Evolutionary conservation across 2,113 vertebrate species (phyloP).

Genomic region (Aleadryas rufinucha): DNA sequence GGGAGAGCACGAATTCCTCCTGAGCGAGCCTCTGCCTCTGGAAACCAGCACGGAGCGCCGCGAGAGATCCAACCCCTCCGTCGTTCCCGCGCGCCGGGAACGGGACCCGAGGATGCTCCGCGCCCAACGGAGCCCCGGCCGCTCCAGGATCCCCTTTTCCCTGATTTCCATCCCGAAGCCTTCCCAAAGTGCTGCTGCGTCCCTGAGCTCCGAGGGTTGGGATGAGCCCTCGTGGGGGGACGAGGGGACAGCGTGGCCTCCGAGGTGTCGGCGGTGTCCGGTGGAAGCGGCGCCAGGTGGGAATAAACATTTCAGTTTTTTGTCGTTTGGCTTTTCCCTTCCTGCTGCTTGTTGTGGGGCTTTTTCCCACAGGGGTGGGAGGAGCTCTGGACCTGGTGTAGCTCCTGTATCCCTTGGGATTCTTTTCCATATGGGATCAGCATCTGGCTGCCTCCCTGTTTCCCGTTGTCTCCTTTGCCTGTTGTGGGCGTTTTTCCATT

Average conservation of each 20-base stretch:
- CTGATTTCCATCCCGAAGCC: not conserved
- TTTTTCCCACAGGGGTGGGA: not conserved
- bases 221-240: accelerated
- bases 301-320: constrained; percentile 67
- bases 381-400: accelerated
- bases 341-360: accelerated
- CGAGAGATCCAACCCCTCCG: accelerated
- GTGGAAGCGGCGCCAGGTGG: not conserved
- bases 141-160: not conserved
- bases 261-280: not conserved
- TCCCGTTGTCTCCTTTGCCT: not conserved
- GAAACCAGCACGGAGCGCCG: accelerated
- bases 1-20: constrained; percentile 80
- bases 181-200: not conserved
- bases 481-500: accelerated
- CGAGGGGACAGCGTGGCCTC: accelerated
- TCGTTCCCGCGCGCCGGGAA: accelerated
- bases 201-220: accelerated
- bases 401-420: accelerated
- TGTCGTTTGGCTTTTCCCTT: not conserved
- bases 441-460: accelerated
- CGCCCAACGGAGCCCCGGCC: accelerated
- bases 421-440: accelerated
- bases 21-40: constrained; percentile 32
- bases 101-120: not conserved